These are phyloP conservation scores for Percina caprodes DNA, from an alignment of 2,113 vertebrate genomes.

Conservation along the genomic window DNA sequence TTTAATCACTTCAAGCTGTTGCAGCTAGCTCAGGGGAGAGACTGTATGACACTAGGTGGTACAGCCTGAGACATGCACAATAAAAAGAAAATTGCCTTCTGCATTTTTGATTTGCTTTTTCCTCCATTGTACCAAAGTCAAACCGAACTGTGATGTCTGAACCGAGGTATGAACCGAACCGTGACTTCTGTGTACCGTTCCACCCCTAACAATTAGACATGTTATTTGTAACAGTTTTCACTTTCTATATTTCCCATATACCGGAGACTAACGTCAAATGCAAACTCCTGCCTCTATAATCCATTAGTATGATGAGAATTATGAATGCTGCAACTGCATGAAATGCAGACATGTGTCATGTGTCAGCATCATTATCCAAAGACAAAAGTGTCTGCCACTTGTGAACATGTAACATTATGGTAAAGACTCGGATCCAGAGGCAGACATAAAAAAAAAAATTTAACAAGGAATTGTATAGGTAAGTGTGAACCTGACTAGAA, in stretches of 20 bases:
- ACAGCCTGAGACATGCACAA: no score
- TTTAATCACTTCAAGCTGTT: no score
- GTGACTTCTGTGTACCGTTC: no score
- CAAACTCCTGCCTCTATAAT: slow-evolving; percentile 8
- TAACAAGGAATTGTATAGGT: slow-evolving; percentile 67
- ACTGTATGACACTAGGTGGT: no score
- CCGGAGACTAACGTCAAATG: slow-evolving; percentile 1
- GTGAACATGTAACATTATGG: background rate
- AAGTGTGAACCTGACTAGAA: slow-evolving; percentile 69
- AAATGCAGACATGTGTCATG: slow-evolving; percentile 21
- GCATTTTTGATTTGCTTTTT: no score
- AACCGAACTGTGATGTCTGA: no score
- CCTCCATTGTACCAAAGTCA: no score
- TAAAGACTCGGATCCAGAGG: slow-evolving; percentile 33
- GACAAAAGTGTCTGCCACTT: slow-evolving; percentile 36
- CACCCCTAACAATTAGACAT: background rate
- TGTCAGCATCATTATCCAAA: slow-evolving; percentile 31
- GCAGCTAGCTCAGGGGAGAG: no score
- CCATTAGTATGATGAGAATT: slow-evolving; percentile 8
- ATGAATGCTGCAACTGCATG: slow-evolving; percentile 11
- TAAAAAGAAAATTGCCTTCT: no score
- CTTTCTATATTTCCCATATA: background rate
- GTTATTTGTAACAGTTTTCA: background rate
- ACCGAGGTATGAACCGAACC: no score
- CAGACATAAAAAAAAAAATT: slow-evolving; percentile 57